Conservation (phyloP, 2,113 vertebrate species). For the Xiphias gladius region DNA sequence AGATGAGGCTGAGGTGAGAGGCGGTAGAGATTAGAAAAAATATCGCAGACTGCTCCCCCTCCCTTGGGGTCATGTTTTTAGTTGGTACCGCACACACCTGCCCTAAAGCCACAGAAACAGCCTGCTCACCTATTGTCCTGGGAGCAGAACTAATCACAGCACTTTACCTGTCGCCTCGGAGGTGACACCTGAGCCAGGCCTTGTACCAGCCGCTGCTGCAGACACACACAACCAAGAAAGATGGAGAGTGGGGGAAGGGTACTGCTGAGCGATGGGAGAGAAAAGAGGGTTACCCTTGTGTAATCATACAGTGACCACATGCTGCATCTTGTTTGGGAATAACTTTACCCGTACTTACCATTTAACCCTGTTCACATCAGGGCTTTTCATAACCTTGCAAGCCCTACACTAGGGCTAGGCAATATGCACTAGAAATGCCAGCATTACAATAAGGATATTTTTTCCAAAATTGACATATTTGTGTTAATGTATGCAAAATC, state of each 20-base stretch:
- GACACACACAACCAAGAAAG: slow-evolving; percentile 45
- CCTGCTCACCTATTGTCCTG: slow-evolving; percentile 70
- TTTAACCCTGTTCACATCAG: not conserved
- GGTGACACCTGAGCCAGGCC: slow-evolving; percentile 79
- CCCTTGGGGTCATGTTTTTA: slow-evolving; percentile 58
- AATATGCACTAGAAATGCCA: not conserved
- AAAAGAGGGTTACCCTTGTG: slow-evolving; percentile 55
- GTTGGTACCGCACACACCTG: slow-evolving; percentile 71
- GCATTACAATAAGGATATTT: not conserved
- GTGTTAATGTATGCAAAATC: not conserved
- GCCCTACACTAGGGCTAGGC: too few species aligned
- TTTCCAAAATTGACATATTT: not conserved
- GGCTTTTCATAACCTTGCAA: not conserved
- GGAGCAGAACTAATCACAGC: slow-evolving; percentile 80
- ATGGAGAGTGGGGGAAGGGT: slow-evolving; percentile 10
- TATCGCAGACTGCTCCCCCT: slow-evolving; percentile 13
- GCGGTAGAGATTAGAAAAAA: slow-evolving; percentile 7
- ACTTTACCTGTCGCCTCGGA: slow-evolving; percentile 81
- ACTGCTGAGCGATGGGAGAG: slow-evolving; percentile 37
- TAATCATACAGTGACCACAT: slow-evolving; percentile 34
- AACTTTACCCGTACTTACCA: slow-evolving; percentile 13
- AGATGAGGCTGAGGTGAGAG: slow-evolving; percentile 3
- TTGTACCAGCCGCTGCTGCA: slow-evolving; percentile 40
- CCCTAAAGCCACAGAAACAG: slow-evolving; percentile 67
- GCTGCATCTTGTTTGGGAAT: slow-evolving; percentile 39